Evolutionary conservation across 2,797 vertebrate species (phyloP).

Genomic region (Lophotriccus pileatus): DNA sequence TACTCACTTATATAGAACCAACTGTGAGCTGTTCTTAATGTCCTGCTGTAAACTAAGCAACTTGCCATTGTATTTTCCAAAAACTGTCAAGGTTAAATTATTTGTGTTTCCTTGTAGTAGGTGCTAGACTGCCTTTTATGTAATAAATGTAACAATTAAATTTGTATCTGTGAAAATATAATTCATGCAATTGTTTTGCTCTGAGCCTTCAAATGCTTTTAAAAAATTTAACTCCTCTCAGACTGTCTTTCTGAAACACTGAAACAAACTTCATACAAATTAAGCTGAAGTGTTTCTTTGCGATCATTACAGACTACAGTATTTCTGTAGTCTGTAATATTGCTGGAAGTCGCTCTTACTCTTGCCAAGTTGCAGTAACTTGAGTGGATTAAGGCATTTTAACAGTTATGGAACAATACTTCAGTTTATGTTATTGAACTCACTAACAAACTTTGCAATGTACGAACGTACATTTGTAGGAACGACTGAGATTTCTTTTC

Average conservation of each 20-base stretch:
- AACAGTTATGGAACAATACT: background rate
- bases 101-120: background rate
- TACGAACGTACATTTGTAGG: too few relatives aligned
- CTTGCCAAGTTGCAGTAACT: background rate
- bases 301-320: background rate
- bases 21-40: background rate
- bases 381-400: background rate
- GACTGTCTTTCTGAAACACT: background rate
- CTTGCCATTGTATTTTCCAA: background rate
- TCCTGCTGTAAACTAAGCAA: background rate
- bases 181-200: background rate
- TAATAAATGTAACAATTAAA: background rate
- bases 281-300: background rate
- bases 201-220: background rate
- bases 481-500: background rate
- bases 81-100: background rate
- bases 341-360: background rate
- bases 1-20: background rate
- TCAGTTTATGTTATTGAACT: background rate
- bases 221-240: background rate
- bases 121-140: background rate
- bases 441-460: background rate
- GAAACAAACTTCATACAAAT: background rate
- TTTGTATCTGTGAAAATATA: background rate
- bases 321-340: background rate